A percentile compares a stretch with the other conserved stretches of the same genome.
Evolutionary conservation across 2,113 vertebrate genomes (phyloP).

Genomic region (Gasterosteus nipponicus): DNA sequence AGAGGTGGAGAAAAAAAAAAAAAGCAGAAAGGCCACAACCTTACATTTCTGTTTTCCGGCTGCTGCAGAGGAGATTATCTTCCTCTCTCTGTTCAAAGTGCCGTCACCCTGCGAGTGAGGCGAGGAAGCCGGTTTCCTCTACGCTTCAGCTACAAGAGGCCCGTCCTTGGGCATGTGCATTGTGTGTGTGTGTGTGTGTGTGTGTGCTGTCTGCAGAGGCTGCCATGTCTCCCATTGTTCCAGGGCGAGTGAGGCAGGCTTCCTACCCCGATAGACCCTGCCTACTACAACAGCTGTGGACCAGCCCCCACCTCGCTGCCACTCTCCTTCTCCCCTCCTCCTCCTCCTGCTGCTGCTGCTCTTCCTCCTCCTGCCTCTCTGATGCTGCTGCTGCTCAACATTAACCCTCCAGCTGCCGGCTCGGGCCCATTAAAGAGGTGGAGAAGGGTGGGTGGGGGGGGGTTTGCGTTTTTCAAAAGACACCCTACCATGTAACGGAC

Average conservation of each 20-base stretch:
- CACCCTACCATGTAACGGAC: constrained; percentile 60
- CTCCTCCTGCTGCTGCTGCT: constrained; percentile 57
- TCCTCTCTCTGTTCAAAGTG: constrained; percentile 35
- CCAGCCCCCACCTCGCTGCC: constrained; percentile 77
- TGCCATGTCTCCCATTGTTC: constrained; percentile 82
- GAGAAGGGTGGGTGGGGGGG: constrained; percentile 51
- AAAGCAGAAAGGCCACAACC: constrained; percentile 48
- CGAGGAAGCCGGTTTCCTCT: constrained; percentile 68
- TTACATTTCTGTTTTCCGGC: constrained; percentile 62
- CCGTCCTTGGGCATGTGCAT: constrained; percentile 60
- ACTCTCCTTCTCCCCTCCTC: constrained; percentile 59
- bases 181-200: constrained; percentile 54
- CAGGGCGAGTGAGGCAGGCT: constrained; percentile 73
- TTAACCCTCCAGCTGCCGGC: constrained; percentile 82
- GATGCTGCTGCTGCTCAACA: constrained; percentile 72
- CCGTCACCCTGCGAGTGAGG: constrained; percentile 31
- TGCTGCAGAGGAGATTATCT: constrained; percentile 30
- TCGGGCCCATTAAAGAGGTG: constrained; percentile 53
- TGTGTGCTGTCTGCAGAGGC: constrained; percentile 69
- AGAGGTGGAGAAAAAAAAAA: neutral
- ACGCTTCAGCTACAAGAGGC: constrained; percentile 47
- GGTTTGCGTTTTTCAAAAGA: constrained; percentile 68
- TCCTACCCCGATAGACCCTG: constrained; percentile 76
- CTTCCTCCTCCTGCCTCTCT: constrained; percentile 56
- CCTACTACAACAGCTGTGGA: constrained; percentile 84